phyloP scores from a whole-genome alignment of 2,113 vertebrate species.

The Proteles cristata region DNA sequence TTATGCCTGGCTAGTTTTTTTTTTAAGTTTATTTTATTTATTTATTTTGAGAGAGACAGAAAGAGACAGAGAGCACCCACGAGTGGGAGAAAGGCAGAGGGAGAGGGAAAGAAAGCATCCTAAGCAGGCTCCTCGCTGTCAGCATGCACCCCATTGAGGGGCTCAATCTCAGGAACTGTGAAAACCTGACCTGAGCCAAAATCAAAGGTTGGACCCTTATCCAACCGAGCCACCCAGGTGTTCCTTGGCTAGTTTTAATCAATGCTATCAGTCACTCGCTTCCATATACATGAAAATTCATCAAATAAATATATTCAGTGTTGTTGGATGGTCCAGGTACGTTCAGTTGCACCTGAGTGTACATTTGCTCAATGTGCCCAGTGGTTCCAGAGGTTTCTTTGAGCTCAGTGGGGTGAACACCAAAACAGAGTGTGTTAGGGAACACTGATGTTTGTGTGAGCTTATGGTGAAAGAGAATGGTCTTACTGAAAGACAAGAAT shows the following conservation, averaged over 20 bases:
- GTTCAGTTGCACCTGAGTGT: conserved; percentile 38
- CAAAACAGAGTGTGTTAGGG: neutral
- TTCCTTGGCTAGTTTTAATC: conserved; percentile 65
- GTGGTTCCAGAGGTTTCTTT: neutral
- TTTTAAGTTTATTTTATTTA: too few relatives aligned
- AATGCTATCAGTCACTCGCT: conserved; percentile 61
- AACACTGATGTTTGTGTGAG: neutral
- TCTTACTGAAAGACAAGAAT: conserved; percentile 28
- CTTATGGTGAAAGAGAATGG: neutral
- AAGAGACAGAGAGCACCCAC: too few relatives aligned
- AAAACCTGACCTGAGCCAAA: too few relatives aligned
- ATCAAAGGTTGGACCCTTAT: too few relatives aligned
- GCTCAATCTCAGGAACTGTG: too few relatives aligned
- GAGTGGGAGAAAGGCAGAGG: too few relatives aligned
- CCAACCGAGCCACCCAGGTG: too few relatives aligned
- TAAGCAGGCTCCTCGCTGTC: too few relatives aligned
- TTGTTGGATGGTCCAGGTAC: conserved; percentile 60
- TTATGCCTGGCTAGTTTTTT: conserved; percentile 62
- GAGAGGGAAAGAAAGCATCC: too few relatives aligned
- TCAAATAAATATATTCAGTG: conserved; percentile 46
- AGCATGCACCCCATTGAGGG: too few relatives aligned
- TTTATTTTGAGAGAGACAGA: too few relatives aligned
- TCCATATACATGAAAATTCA: conserved; percentile 36
- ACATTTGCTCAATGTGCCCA: neutral
- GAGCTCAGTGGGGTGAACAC: conserved; percentile 46